Evolutionary conservation across 2,888 invertebrate species (phyloP).

Genomic region (Slavum lentiscoides): DNA sequence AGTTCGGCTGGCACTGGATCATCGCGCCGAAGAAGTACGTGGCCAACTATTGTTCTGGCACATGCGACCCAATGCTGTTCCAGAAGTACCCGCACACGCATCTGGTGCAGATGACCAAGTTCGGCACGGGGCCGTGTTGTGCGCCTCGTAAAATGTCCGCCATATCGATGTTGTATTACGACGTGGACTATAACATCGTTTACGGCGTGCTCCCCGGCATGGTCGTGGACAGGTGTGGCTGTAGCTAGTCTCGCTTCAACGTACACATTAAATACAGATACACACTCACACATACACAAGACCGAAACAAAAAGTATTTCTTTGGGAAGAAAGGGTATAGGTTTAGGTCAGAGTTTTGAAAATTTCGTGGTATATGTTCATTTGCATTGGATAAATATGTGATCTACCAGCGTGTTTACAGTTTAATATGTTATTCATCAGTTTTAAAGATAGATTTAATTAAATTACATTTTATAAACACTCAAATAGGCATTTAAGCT

Average conservation of each 20-base stretch:
- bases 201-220: slow-evolving; percentile 87
- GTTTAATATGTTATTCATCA: too few relatives aligned
- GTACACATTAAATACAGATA: slow-evolving; percentile 62
- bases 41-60: slow-evolving; percentile 92
- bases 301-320: too few relatives aligned
- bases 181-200: slow-evolving; percentile 83
- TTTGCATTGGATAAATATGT: too few relatives aligned
- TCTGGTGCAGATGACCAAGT: slow-evolving; percentile 78
- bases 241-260: slow-evolving; percentile 66
- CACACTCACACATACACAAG: not conserved
- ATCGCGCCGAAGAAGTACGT: slow-evolving; percentile 93
- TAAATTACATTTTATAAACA: too few relatives aligned
- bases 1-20: slow-evolving; percentile 97
- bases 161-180: slow-evolving; percentile 90
- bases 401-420: too few relatives aligned
- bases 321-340: too few relatives aligned
- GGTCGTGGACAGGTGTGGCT: slow-evolving; percentile 92
- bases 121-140: slow-evolving; percentile 87
- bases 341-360: too few relatives aligned
- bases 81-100: slow-evolving; percentile 88
- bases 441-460: too few relatives aligned
- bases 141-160: slow-evolving; percentile 85
- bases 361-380: too few relatives aligned
- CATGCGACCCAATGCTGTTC: slow-evolving; percentile 85
- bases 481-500: too few relatives aligned